Evolutionary conservation across 2,888 invertebrate species (phyloP).

Genomic region (Aproaerema taeniolella): DNA sequence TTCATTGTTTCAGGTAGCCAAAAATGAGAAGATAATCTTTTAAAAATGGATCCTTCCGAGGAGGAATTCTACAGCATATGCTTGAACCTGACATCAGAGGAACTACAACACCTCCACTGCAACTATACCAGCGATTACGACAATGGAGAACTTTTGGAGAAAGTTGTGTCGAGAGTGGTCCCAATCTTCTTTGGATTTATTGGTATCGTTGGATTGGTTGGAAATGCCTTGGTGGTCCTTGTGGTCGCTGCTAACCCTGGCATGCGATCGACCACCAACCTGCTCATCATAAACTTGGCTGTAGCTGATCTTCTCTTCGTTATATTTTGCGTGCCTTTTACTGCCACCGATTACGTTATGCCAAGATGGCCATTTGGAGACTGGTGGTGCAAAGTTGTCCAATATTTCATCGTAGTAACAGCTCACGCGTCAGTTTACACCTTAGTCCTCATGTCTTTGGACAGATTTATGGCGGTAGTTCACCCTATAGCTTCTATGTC

Average conservation of each 20-base stretch:
- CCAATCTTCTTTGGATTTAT: constrained; percentile 92
- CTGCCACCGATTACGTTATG: constrained; percentile 92
- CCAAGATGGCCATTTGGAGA: constrained; percentile 94
- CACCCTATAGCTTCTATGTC: constrained; percentile 94
- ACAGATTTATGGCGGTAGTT: constrained; percentile 94
- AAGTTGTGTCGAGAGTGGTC: constrained; percentile 83
- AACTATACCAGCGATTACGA: constrained; percentile 59
- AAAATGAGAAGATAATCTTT: constrained; percentile 32
- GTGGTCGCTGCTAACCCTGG: constrained; percentile 93
- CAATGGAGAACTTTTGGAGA: constrained; percentile 76
- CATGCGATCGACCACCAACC: constrained; percentile 95
- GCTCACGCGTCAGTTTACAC: constrained; percentile 97
- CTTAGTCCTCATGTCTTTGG: constrained; percentile 94
- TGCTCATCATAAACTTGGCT: constrained; percentile 93
- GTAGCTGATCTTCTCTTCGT: constrained; percentile 94
- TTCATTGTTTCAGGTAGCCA: constrained; percentile 43
- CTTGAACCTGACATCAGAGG: constrained; percentile 55
- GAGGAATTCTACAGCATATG: constrained; percentile 66
- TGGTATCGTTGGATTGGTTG: constrained; percentile 90
- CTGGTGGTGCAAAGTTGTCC: constrained; percentile 92
- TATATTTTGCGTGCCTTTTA: constrained; percentile 95
- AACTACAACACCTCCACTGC: constrained; percentile 48
- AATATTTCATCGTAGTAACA: constrained; percentile 94
- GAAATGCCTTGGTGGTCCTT: constrained; percentile 92
- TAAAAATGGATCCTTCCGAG: constrained; percentile 60